Evolutionary conservation across 2,797 vertebrate species (phyloP).

Genomic region (Avahi laniger): DNA sequence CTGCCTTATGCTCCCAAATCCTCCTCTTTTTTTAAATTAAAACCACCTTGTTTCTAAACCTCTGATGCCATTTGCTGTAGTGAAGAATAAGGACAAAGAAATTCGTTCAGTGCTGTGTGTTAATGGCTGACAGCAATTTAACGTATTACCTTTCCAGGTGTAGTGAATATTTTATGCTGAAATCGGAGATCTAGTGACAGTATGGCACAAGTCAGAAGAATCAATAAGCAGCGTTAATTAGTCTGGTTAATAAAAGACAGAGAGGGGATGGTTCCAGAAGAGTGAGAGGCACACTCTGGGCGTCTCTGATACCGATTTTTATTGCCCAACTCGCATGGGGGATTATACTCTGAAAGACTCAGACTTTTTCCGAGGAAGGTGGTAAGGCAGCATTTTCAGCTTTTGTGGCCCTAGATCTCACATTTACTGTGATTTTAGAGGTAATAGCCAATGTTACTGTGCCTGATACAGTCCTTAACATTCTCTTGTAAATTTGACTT

Average conservation of each 20-base stretch:
- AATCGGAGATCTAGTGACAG: conserved; percentile 12
- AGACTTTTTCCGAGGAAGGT: background rate
- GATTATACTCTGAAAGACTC: background rate
- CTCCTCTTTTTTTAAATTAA: background rate
- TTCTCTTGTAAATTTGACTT: background rate
- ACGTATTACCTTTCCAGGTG: conserved; percentile 38
- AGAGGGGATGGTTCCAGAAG: background rate
- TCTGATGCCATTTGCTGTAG: background rate
- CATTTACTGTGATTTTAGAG: background rate
- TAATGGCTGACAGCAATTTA: background rate
- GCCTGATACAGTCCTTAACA: background rate
- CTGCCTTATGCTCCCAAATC: background rate
- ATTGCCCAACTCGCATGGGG: background rate
- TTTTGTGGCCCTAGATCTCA: background rate
- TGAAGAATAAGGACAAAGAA: background rate
- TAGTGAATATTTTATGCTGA: conserved; percentile 68
- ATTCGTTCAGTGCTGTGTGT: background rate
- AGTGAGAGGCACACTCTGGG: background rate
- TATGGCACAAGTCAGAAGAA: background rate
- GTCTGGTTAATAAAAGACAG: background rate
- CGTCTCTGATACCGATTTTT: background rate
- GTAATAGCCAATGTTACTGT: background rate
- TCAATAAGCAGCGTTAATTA: conserved; percentile 20
- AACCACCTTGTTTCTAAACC: background rate
- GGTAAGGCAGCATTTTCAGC: background rate